Percentiles rank a stretch among this genome's conserved stretches.
Conservation (phyloP, 2,113 vertebrate genomes). For the Python bivittatus region DNA sequence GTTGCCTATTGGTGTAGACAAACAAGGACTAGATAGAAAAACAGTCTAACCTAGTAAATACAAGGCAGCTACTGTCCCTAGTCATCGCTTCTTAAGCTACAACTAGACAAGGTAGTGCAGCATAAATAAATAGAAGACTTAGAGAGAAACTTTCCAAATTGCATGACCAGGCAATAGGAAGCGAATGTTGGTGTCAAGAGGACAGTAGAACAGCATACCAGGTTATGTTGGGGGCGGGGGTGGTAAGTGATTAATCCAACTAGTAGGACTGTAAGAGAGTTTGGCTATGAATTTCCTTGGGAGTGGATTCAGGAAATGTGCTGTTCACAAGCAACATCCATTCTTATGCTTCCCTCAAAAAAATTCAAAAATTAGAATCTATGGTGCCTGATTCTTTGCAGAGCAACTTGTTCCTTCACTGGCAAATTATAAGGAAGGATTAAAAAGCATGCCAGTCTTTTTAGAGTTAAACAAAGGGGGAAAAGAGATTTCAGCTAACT, state of each 20-base stretch:
- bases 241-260: not conserved
- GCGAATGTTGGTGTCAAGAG: not conserved
- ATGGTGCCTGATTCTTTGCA: not conserved
- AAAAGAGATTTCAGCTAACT: not conserved
- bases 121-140: not conserved
- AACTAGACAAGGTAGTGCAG: not conserved
- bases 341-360: not conserved
- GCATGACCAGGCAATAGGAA: not conserved
- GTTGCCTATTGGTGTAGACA: not conserved
- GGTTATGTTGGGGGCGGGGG: not conserved
- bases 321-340: not conserved
- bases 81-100: not conserved
- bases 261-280: not conserved
- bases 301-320: not conserved
- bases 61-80: not conserved
- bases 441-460: not conserved
- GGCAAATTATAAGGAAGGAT: not conserved
- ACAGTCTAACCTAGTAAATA: not conserved
- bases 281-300: not conserved
- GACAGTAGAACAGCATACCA: not conserved
- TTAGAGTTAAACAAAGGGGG: not conserved
- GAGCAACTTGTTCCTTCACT: not conserved
- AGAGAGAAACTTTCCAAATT: not conserved
- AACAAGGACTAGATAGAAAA: not conserved
- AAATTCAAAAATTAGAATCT: not conserved